phyloP scores from a whole-genome alignment of 2,888 invertebrate species.

The Volucella inanis region DNA sequence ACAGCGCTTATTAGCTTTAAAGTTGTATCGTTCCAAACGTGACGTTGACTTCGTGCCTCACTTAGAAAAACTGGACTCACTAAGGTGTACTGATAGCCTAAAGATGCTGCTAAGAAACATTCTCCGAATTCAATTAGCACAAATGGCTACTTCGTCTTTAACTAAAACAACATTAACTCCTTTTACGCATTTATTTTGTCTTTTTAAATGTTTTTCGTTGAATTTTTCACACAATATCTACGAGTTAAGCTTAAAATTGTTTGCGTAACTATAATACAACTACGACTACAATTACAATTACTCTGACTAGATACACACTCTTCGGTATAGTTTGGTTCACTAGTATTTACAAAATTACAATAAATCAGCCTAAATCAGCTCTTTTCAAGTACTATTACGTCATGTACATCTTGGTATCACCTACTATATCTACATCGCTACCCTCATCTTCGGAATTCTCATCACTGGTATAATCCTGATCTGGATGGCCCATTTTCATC shows the following conservation, averaged over 20 bases:
- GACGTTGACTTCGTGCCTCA: no score
- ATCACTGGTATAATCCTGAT: slow-evolving; percentile 82
- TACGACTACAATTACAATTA: not conserved
- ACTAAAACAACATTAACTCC: not conserved
- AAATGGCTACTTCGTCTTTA: not conserved
- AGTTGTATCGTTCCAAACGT: no score
- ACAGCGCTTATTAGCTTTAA: no score
- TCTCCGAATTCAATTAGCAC: no score
- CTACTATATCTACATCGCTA: slow-evolving; percentile 83
- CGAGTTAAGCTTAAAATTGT: slow-evolving; percentile 30
- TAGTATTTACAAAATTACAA: slow-evolving; percentile 58
- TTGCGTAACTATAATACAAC: slow-evolving; percentile 10
- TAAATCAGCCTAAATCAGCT: not conserved
- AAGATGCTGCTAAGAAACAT: no score
- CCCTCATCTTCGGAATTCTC: slow-evolving; percentile 82
- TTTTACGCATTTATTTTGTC: slow-evolving; percentile 39
- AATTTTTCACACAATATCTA: slow-evolving; percentile 58
- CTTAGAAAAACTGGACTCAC: no score
- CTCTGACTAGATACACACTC: slow-evolving; percentile 76
- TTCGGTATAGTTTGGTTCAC: slow-evolving; percentile 12
- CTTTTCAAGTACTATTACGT: slow-evolving; percentile 78
- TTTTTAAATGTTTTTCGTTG: slow-evolving; percentile 56
- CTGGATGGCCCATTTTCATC: slow-evolving; percentile 76
- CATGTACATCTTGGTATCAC: slow-evolving; percentile 81
- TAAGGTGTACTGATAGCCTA: no score